Conservation (phyloP, 2,888 invertebrate genomes). For the Caenorhabditis angaria region DNA sequence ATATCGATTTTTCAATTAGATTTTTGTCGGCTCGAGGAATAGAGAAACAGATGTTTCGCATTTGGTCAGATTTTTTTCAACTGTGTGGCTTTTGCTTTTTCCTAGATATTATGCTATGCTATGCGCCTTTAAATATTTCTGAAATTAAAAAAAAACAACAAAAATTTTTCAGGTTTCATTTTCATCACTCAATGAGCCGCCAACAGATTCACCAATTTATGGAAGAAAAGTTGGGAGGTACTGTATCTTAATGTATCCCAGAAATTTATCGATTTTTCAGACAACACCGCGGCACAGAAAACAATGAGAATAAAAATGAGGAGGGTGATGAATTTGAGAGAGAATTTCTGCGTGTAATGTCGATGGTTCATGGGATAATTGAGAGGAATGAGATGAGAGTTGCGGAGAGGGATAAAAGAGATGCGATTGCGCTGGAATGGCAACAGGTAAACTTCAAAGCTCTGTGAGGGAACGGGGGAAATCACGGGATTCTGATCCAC, state of each 20-base stretch:
- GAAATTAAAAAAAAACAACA: too few relatives aligned
- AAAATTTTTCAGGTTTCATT: conserved; percentile 42
- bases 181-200: conserved; percentile 27
- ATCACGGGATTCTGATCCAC: too few relatives aligned
- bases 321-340: conserved; percentile 76
- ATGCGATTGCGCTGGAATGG: conserved; percentile 86
- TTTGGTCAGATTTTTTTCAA: conserved; percentile 13
- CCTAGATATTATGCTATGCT: neutral
- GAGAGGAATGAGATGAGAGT: conserved; percentile 79
- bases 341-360: conserved; percentile 80
- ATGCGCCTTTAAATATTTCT: too few relatives aligned
- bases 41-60: conserved; percentile 30
- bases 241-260: neutral
- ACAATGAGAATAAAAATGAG: neutral
- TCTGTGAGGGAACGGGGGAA: too few relatives aligned
- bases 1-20: neutral
- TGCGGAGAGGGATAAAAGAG: conserved; percentile 82
- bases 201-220: conserved; percentile 36
- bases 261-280: conserved; percentile 7
- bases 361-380: conserved; percentile 81
- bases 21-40: neutral
- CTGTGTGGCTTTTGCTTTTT: conserved; percentile 1
- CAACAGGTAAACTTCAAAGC: conserved; percentile 76
- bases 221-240: conserved; percentile 25
- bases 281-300: neutral